A percentile compares a stretch with the other conserved stretches of the same genome.
Conservation (phyloP, 2,797 vertebrate species). For the Siniperca undulata region DNA sequence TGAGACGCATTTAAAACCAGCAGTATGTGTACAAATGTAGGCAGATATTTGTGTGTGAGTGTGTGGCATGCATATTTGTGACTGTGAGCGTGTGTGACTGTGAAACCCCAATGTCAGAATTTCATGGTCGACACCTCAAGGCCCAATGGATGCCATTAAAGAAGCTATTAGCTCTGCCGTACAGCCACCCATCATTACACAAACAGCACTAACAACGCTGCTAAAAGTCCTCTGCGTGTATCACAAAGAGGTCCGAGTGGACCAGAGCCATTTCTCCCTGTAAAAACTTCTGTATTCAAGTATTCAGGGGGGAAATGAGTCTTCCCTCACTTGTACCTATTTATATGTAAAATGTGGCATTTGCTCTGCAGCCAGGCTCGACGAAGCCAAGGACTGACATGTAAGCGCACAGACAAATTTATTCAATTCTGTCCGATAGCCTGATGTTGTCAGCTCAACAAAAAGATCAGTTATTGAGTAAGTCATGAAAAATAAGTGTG, state of each 20-base stretch:
- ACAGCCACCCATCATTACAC: constrained; percentile 25
- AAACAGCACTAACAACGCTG: constrained; percentile 27
- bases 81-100: too few relatives aligned
- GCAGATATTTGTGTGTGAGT: not conserved
- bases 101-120: constrained; percentile 13
- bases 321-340: constrained; percentile 16
- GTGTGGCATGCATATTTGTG: not conserved
- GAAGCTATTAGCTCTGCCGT: constrained; percentile 20
- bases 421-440: not conserved
- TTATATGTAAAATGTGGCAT: constrained; percentile 62
- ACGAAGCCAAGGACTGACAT: not conserved
- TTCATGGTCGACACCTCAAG: constrained; percentile 32
- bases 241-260: not conserved
- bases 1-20: constrained; percentile 3
- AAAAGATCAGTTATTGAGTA: not conserved
- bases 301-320: constrained; percentile 20
- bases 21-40: not conserved
- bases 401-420: not conserved
- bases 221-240: constrained; percentile 10
- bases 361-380: constrained; percentile 27
- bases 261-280: constrained; percentile 1
- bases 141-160: constrained; percentile 40
- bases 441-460: not conserved
- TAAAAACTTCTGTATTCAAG: constrained; percentile 54
- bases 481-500: too few relatives aligned